Evolutionary conservation across 2,888 invertebrate genomes (phyloP).

Genomic region (Palloptera scutellata): DNA sequence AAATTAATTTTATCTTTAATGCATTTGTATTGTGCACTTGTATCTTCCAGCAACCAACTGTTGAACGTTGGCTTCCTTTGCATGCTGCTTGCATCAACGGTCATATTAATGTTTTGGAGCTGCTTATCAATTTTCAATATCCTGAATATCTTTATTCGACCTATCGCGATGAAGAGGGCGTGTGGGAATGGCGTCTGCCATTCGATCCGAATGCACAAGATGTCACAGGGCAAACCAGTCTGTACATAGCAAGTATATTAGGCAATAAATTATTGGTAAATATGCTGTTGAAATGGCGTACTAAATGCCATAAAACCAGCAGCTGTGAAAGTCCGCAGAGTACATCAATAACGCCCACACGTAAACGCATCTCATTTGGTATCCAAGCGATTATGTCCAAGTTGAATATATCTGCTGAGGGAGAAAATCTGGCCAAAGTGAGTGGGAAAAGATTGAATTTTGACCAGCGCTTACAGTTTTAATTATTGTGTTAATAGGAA

Average conservation of each 20-base stretch:
- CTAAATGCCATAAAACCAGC: constrained; percentile 66
- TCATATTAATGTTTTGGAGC: constrained; percentile 78
- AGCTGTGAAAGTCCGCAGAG: constrained; percentile 48
- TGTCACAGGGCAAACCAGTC: constrained; percentile 87
- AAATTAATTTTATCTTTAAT: background rate
- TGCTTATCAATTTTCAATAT: constrained; percentile 83
- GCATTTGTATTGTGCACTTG: background rate
- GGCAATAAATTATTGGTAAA: constrained; percentile 83
- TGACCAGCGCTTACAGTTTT: background rate
- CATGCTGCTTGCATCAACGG: constrained; percentile 94
- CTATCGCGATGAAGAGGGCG: constrained; percentile 75
- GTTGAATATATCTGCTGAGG: constrained; percentile 72
- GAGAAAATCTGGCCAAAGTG: constrained; percentile 64
- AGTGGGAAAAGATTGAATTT: background rate
- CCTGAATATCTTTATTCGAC: constrained; percentile 74
- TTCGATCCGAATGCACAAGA: constrained; percentile 93
- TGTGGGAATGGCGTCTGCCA: constrained; percentile 85
- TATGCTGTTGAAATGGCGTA: constrained; percentile 76
- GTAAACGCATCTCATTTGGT: constrained; percentile 82
- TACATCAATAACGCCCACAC: constrained; percentile 65
- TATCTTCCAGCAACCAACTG: constrained; percentile 76
- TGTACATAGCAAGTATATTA: constrained; percentile 87
- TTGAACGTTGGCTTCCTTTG: constrained; percentile 90
- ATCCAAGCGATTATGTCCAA: constrained; percentile 89
- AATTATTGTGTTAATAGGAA: constrained; percentile 31